These are phyloP conservation scores for Epinotia nisella DNA, from an alignment of 2,888 invertebrate genomes.

Conservation along the genomic window DNA sequence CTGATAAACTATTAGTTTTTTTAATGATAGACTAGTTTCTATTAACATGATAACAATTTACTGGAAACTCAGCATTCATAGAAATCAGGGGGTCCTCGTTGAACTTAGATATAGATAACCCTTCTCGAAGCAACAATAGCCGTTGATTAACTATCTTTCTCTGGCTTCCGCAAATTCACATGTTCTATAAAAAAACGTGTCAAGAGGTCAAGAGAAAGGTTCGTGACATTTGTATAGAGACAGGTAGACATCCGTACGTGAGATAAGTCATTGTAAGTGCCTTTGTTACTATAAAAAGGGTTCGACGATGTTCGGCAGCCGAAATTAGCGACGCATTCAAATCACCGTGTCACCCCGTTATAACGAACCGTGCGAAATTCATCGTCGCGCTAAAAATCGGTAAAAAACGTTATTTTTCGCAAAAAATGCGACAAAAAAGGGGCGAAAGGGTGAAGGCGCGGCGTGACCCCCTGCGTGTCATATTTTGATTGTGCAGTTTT, in stretches of 20 bases:
- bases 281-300: slow-evolving; percentile 70
- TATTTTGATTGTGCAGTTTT: slow-evolving; percentile 60
- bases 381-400: slow-evolving; percentile 51
- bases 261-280: slow-evolving; percentile 64
- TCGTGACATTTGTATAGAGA: slow-evolving; percentile 65
- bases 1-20: neutral
- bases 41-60: neutral
- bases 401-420: slow-evolving; percentile 56
- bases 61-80: neutral
- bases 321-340: slow-evolving; percentile 81
- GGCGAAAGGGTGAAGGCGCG: slow-evolving; percentile 64
- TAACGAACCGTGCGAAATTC: slow-evolving; percentile 83
- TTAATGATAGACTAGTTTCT: neutral
- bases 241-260: slow-evolving; percentile 66
- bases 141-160: slow-evolving; percentile 64
- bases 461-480: slow-evolving; percentile 64
- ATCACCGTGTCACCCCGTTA: slow-evolving; percentile 67
- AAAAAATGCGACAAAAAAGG: slow-evolving; percentile 52
- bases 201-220: slow-evolving; percentile 74
- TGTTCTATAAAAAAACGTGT: slow-evolving; percentile 64
- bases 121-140: slow-evolving; percentile 51
- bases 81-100: neutral
- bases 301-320: slow-evolving; percentile 59
- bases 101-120: slow-evolving; percentile 40
- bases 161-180: slow-evolving; percentile 57